These are phyloP conservation scores for Bovichtus diacanthus DNA, from an alignment of 2,797 vertebrate genomes.

Conservation along the genomic window DNA sequence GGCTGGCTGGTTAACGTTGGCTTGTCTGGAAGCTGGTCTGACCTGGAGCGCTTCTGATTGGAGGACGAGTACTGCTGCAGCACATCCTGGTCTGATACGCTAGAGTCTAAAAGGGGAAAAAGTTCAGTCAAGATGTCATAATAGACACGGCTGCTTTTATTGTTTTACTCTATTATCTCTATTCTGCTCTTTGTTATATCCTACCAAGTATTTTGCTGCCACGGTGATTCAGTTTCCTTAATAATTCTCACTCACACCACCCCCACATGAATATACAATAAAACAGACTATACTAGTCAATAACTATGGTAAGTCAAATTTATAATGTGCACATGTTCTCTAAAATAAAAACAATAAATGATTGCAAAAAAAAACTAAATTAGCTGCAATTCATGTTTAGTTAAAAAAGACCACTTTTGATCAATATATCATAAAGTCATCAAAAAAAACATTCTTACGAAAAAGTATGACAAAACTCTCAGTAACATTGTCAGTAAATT, in stretches of 20 bases:
- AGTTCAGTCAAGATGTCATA: background rate
- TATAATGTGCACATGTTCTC: no score
- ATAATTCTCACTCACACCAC: no score
- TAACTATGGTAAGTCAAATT: no score
- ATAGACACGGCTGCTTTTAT: background rate
- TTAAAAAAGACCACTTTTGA: no score
- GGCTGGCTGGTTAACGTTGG: slow-evolving; percentile 17
- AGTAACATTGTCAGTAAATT: background rate
- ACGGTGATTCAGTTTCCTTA: background rate
- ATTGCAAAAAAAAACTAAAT: no score
- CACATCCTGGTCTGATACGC: slow-evolving; percentile 88
- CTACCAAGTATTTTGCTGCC: background rate
- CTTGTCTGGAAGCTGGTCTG: slow-evolving; percentile 55
- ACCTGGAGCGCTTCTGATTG: slow-evolving; percentile 84
- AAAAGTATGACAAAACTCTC: no score
- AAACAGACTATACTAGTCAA: no score
- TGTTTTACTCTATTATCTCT: background rate
- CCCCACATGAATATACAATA: no score
- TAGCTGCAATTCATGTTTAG: no score
- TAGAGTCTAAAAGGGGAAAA: slow-evolving; percentile 75
- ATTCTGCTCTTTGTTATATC: background rate
- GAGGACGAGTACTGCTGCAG: slow-evolving; percentile 89
- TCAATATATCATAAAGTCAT: background rate
- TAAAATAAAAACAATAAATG: no score
- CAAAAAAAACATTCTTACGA: background rate